Evolutionary conservation across 2,888 invertebrate species (phyloP).

Genomic region (Anarsia innoxiella): DNA sequence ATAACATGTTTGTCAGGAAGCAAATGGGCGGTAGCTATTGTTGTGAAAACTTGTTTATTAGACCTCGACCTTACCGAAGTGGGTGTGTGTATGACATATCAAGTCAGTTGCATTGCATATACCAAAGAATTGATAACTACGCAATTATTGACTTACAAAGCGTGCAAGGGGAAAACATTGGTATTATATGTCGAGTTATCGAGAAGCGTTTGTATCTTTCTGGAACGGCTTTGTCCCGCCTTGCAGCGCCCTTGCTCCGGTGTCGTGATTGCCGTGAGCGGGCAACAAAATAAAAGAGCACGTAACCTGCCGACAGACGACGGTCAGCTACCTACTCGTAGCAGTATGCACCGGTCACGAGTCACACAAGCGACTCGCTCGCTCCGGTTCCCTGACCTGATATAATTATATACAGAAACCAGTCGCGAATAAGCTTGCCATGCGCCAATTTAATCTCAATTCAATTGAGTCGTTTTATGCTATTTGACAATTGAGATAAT

Average conservation of each 20-base stretch:
- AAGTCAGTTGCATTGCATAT: too few relatives aligned
- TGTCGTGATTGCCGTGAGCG: slow-evolving; percentile 3
- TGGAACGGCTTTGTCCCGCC: not conserved
- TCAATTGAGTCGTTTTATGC: slow-evolving; percentile 2
- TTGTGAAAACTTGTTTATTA: slow-evolving; percentile 21
- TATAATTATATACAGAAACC: slow-evolving; percentile 25
- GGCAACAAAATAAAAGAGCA: slow-evolving; percentile 3
- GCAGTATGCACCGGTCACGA: slow-evolving; percentile 25
- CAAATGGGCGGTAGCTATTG: slow-evolving; percentile 20
- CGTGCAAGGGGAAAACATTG: too few relatives aligned
- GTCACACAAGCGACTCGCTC: slow-evolving; percentile 21
- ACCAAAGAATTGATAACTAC: too few relatives aligned
- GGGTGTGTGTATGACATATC: too few relatives aligned
- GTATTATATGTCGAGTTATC: too few relatives aligned
- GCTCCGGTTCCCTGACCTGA: slow-evolving; percentile 35
- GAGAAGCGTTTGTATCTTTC: not conserved
- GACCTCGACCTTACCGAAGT: slow-evolving; percentile 8
- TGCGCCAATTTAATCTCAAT: too few relatives aligned
- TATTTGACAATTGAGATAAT: slow-evolving; percentile 5
- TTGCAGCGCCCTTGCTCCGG: slow-evolving; percentile 21
- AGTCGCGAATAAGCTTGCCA: too few relatives aligned
- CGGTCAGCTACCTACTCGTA: slow-evolving; percentile 9
- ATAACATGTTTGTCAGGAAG: slow-evolving; percentile 20
- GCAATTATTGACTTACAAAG: too few relatives aligned
- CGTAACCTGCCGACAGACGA: not conserved